Evolutionary conservation across 2,888 invertebrate species (phyloP).

Genomic region (Ochropacha duplaris): DNA sequence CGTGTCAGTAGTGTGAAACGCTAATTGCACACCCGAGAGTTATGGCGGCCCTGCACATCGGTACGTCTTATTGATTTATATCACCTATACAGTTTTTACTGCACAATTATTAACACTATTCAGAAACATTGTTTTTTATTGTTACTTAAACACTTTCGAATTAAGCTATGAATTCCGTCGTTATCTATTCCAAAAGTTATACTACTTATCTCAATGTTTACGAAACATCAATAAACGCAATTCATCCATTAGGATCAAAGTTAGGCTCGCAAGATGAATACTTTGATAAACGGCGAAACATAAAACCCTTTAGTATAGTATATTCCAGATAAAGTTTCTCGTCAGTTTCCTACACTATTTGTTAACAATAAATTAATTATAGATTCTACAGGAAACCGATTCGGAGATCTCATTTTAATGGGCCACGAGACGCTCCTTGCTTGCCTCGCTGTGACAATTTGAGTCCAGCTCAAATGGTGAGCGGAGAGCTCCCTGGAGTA

Average conservation of each 20-base stretch:
- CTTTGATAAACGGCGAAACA: constrained; percentile 62
- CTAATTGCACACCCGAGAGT: constrained; percentile 70
- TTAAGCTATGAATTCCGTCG: not conserved
- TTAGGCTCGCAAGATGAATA: constrained; percentile 13
- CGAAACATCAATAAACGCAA: not conserved
- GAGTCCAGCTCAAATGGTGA: constrained; percentile 81
- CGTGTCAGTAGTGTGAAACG: constrained; percentile 82
- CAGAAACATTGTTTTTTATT: not conserved
- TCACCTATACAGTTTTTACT: constrained; percentile 16
- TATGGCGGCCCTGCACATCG: constrained; percentile 56
- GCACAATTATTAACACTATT: not conserved
- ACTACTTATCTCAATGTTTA: not conserved
- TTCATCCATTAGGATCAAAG: not conserved
- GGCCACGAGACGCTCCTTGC: constrained; percentile 69
- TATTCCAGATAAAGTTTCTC: constrained; percentile 74
- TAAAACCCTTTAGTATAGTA: constrained; percentile 31
- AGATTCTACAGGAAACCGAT: constrained; percentile 82
- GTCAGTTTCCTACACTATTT: constrained; percentile 76
- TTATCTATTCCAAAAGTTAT: not conserved
- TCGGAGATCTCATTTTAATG: constrained; percentile 79
- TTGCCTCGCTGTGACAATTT: constrained; percentile 77
- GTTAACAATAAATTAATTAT: constrained; percentile 82
- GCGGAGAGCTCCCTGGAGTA: constrained; percentile 64
- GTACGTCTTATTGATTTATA: constrained; percentile 34
- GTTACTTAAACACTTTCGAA: not conserved